Conservation (phyloP, 2,797 vertebrate genomes). For the Lacerta bilineata region DNA sequence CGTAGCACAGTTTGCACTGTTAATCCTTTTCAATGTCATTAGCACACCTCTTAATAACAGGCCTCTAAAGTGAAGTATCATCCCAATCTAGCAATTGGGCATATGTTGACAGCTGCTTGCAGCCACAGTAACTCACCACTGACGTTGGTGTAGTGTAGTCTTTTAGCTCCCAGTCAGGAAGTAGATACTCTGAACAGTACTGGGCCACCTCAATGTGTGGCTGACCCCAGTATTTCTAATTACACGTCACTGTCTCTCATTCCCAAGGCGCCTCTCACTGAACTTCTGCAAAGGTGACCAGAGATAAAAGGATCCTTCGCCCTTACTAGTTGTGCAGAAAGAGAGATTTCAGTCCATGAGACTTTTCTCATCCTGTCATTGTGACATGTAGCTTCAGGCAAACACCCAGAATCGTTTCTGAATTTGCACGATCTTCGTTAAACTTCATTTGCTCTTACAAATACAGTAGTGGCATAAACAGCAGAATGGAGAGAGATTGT, state of each 20-base stretch:
- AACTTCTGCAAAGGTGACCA: neutral
- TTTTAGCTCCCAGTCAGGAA: neutral
- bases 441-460: neutral
- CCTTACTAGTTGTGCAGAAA: neutral
- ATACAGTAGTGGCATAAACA: neutral
- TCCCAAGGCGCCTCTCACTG: neutral
- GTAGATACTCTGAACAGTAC: neutral
- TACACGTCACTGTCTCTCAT: neutral
- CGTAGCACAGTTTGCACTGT: neutral
- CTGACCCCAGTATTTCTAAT: neutral
- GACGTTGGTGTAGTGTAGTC: neutral
- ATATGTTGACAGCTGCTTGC: neutral
- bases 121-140: neutral
- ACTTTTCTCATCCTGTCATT: neutral
- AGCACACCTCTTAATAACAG: slow-evolving; percentile 10
- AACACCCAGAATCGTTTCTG: neutral
- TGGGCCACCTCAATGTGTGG: neutral
- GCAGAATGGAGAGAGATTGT: neutral
- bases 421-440: neutral
- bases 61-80: neutral
- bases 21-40: neutral
- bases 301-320: neutral
- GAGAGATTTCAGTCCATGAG: neutral
- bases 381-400: neutral
- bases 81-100: neutral